Evolutionary conservation across 53 echinoderm and acorn worm species (phyloP).

Genomic region (Antedon mediterranea): DNA sequence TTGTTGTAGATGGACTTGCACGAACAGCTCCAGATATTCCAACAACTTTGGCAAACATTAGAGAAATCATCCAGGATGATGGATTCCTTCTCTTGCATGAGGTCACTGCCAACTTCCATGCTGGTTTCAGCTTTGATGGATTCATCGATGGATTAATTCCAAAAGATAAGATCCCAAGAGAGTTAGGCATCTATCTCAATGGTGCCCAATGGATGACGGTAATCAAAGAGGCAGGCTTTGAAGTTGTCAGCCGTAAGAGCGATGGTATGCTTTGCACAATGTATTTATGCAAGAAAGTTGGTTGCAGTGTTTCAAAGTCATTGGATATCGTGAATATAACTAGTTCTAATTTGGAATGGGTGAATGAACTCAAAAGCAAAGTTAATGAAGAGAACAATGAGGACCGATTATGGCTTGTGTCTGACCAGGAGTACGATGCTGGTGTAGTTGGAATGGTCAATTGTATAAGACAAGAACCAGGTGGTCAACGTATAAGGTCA

Average conservation of each 20-base stretch:
- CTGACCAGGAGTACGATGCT: conserved; percentile 30
- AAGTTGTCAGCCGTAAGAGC: conserved; percentile 32
- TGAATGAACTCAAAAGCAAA: conserved; percentile 32
- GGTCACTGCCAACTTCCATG: conserved; percentile 20
- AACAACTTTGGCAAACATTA: conserved; percentile 27
- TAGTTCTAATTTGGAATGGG: conserved; percentile 33
- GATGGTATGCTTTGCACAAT: conserved; percentile 42
- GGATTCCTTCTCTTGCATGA: conserved; percentile 64
- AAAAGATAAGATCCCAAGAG: not conserved
- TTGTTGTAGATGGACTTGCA: conserved; percentile 30
- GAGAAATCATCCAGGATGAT: conserved; percentile 15
- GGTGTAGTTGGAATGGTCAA: conserved; percentile 70
- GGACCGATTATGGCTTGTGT: conserved; percentile 48
- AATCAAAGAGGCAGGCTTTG: conserved; percentile 30
- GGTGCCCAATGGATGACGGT: conserved; percentile 22
- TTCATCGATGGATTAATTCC: conserved; percentile 12
- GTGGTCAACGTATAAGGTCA: conserved; percentile 55
- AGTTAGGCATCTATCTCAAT: conserved; percentile 18
- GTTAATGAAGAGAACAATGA: conserved; percentile 9
- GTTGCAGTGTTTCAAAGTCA: not conserved
- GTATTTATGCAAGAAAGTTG: conserved; percentile 44
- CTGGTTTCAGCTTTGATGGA: conserved; percentile 11
- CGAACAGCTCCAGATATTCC: conserved; percentile 25
- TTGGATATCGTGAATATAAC: conserved; percentile 18
- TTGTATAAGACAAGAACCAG: conserved; percentile 54